Evolutionary conservation across 30 jellyfish, hydroid and myxozoan genomes (phyloP), one percentile per base, ranked within the genome.

Genomic region (Haliclystus octoradiatus): DNA sequence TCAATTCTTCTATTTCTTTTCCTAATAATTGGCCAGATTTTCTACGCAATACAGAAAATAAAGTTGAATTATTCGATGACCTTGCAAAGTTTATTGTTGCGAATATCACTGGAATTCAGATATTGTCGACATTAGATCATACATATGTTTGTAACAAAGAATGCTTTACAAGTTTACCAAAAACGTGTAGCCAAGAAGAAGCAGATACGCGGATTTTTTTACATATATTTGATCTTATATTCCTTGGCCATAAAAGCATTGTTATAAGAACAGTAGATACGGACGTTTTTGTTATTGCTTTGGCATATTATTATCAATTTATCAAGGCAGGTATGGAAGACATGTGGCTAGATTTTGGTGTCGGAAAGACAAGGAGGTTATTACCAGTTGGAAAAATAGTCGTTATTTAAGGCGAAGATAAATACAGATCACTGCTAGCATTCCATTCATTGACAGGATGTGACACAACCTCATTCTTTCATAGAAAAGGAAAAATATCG

Each of bases 151-250:
- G 30, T 50, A 24, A 53, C 50, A 34, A 63, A 63, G 79, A 22
- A 24, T 50, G 49, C 47, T 14, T 31, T 66, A 63, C 31, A 24
- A 72, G 65, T 50, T 72, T 63, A 78, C 63, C 50, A 15, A 46
- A 71, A 31, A 71, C 86, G 22, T 32, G 79, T 52, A 75, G 34
- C 47, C 86, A 63, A 50, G 79, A 62, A 50, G 86, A 75, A 34
- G 86, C 86, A 29, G 86, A 75, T 50, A 75, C 86, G 24, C 27
- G 78, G 30, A 63, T 63, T 12, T 75, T 74, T 26, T 34, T 75
- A 52, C 86, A 75, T 67, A 70, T 52, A 31, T 40, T 63, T 63
- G 49, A 33, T 52, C 69, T 65, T 62, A 30, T 78, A 19, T 63
- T n/a, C 23, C 26, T 31, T 32, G 86, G 86, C 33, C 71, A 75